Evolutionary conservation across 2,888 invertebrate species (phyloP).

Genomic region (Trilocha varians): DNA sequence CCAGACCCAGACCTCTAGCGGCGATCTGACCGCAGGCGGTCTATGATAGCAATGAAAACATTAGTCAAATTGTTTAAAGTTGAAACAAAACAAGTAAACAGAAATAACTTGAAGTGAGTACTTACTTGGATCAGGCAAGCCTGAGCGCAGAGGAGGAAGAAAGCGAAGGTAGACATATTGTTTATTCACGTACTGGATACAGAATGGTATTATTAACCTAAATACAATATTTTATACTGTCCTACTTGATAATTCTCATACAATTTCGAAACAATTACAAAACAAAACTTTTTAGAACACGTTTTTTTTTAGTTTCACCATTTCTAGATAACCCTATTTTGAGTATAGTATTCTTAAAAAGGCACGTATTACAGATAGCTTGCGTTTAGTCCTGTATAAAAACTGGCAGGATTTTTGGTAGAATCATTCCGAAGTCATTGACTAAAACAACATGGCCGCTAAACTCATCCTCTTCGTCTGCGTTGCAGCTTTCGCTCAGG

Average conservation of each 20-base stretch:
- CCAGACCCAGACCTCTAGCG: slow-evolving; percentile 9
- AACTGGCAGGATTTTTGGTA: too few relatives aligned
- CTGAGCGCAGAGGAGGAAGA: slow-evolving; percentile 24
- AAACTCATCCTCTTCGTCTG: slow-evolving; percentile 6
- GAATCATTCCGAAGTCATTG: neutral
- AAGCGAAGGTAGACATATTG: slow-evolving; percentile 24
- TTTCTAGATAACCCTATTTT: too few relatives aligned
- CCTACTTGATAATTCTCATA: too few relatives aligned
- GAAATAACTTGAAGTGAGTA: neutral
- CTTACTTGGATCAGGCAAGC: slow-evolving; percentile 27
- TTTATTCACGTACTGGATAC: slow-evolving; percentile 1
- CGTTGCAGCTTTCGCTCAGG: slow-evolving; percentile 16
- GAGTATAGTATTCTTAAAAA: too few relatives aligned
- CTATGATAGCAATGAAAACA: neutral
- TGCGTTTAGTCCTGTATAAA: too few relatives aligned
- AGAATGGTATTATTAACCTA: slow-evolving; percentile 2
- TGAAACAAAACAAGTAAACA: neutral
- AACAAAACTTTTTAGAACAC: too few relatives aligned
- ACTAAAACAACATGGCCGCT: slow-evolving; percentile 1
- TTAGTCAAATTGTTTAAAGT: neutral
- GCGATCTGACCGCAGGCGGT: slow-evolving; percentile 1
- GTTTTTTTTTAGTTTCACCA: too few relatives aligned
- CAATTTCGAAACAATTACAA: too few relatives aligned
- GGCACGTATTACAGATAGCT: too few relatives aligned
- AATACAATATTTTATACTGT: neutral